Percentiles rank a stretch among this genome's conserved stretches.
Conservation (phyloP, 1,140 invertebrate genomes). For the Brachionus plicatilis region DNA sequence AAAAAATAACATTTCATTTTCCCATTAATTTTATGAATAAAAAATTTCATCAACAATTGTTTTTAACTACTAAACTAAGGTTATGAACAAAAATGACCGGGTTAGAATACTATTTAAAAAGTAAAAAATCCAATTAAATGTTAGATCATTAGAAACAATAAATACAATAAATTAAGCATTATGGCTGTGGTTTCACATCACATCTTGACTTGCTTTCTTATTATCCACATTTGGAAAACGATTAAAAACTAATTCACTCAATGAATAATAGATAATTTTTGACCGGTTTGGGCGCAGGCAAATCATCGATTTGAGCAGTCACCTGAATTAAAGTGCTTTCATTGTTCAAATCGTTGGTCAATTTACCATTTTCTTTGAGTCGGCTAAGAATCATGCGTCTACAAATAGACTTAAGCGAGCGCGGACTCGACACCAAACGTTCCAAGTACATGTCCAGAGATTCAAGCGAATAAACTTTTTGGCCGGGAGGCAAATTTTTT, state of each 20-base stretch:
- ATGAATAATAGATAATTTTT: slow-evolving; percentile 39
- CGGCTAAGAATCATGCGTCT: not conserved
- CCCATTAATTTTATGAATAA: not conserved
- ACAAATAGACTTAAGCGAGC: slow-evolving; percentile 13
- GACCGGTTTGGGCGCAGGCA: not conserved
- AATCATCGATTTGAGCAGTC: not conserved
- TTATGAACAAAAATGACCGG: not conserved
- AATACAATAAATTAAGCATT: not conserved
- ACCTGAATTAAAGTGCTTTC: not conserved
- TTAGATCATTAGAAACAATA: not conserved
- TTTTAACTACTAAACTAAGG: not conserved
- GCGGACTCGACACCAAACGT: not conserved
- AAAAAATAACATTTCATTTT: not conserved
- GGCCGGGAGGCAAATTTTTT: not conserved
- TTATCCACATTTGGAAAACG: not conserved
- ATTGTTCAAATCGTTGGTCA: not conserved
- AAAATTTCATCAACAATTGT: not conserved
- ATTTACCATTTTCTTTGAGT: not conserved
- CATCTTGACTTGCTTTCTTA: not conserved
- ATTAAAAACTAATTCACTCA: slow-evolving; percentile 7
- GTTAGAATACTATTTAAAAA: not conserved
- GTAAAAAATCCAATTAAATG: not conserved
- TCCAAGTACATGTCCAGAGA: slow-evolving; percentile 34
- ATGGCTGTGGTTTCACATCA: not conserved
- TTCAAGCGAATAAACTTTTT: slow-evolving; percentile 12